Percentiles rank a stretch among this genome's conserved stretches.
These are phyloP conservation scores for Staurois parvus DNA, from an alignment of 2,797 vertebrate species.

Conservation along the genomic window DNA sequence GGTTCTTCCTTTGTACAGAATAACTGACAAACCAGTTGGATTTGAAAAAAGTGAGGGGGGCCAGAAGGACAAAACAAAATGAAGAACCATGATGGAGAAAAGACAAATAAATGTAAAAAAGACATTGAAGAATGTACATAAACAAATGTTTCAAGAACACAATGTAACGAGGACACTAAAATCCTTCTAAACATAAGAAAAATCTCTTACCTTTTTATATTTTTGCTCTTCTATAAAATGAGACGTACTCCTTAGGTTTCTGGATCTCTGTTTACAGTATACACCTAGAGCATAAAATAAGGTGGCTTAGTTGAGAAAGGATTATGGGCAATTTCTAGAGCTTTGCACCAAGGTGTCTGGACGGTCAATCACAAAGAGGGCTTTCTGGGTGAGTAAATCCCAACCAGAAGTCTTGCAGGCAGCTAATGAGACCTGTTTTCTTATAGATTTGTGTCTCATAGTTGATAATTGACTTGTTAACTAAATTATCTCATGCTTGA, in stretches of 20 bases:
- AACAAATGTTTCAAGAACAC: too few relatives aligned
- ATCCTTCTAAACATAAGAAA: too few relatives aligned
- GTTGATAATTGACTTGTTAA: constrained; percentile 67
- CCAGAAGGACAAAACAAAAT: too few relatives aligned
- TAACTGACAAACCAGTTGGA: too few relatives aligned
- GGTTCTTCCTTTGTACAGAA: too few relatives aligned
- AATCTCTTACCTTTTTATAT: too few relatives aligned
- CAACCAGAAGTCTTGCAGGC: constrained; percentile 32
- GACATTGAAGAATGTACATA: too few relatives aligned
- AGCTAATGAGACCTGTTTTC: constrained; percentile 65
- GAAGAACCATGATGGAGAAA: too few relatives aligned
- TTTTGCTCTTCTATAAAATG: not conserved
- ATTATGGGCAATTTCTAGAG: not conserved
- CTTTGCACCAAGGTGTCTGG: constrained; percentile 1
- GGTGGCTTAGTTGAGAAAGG: not conserved
- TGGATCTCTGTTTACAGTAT: not conserved
- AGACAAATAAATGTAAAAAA: too few relatives aligned
- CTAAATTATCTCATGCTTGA: constrained; percentile 52
- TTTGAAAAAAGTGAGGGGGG: too few relatives aligned
- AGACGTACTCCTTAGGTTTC: not conserved
- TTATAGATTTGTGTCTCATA: constrained; percentile 67
- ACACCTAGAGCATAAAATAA: not conserved
- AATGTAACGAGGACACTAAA: too few relatives aligned
- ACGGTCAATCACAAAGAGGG: constrained; percentile 7
- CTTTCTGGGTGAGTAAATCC: constrained; percentile 49